A percentile compares a stretch with the other conserved stretches of the same genome.
Conservation (phyloP, 2,888 invertebrate genomes). For the Hoplodrina blanda region DNA sequence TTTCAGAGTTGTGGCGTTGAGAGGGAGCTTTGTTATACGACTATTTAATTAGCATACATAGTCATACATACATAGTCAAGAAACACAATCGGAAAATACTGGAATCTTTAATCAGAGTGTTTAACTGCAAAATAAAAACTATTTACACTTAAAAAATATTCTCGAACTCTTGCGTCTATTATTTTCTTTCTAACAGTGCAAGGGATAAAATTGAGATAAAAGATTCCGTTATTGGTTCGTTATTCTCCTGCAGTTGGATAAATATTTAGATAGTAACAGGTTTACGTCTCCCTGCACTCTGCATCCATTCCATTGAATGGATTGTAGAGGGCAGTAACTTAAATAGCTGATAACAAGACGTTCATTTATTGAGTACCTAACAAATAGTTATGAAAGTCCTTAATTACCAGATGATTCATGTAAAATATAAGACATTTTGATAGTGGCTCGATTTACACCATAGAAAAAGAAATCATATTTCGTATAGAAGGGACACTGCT, state of each 20-base stretch:
- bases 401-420: neutral
- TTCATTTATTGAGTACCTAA: neutral
- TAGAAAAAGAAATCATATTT: neutral
- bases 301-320: no score
- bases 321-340: no score
- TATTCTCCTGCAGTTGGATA: neutral
- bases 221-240: no score
- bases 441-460: neutral
- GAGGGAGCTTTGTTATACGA: neutral
- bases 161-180: neutral
- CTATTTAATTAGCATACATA: neutral
- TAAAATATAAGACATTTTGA: neutral
- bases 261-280: no score
- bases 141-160: neutral
- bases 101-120: neutral
- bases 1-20: neutral
- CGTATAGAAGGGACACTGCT: neutral
- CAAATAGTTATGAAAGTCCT: neutral
- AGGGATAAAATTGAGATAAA: neutral
- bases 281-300: no score
- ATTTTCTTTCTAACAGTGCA: neutral
- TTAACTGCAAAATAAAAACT: neutral
- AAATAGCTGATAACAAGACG: neutral
- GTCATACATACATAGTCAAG: no score
- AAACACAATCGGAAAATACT: neutral